phyloP scores from a whole-genome alignment of 2,113 vertebrate species.

The Anarhynchus alexandrinus region DNA sequence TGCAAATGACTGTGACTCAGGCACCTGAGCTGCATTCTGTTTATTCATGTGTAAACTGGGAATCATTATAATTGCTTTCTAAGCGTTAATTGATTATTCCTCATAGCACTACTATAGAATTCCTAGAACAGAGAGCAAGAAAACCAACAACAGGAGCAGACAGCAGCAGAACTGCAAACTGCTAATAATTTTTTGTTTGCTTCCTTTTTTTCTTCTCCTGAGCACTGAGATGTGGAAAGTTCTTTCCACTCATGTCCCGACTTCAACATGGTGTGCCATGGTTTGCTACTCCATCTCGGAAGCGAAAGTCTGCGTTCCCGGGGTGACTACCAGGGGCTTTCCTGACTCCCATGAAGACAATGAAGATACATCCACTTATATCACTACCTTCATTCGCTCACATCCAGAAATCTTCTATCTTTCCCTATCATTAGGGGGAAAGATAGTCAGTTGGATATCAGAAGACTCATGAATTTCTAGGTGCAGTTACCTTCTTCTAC shows the following conservation, averaged over 20 bases:
- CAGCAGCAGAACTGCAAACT: not conserved
- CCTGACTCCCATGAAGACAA: not conserved
- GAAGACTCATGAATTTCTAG: not conserved
- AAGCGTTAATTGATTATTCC: conserved; percentile 66
- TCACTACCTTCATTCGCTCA: not conserved
- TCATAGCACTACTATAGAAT: conserved; percentile 13
- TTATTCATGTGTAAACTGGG: conserved; percentile 62
- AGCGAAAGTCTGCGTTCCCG: not conserved
- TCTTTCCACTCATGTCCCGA: not conserved
- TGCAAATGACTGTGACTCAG: conserved; percentile 53
- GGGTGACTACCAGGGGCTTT: not conserved
- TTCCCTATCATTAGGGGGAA: not conserved
- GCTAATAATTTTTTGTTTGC: not conserved
- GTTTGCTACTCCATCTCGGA: not conserved
- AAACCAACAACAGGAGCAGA: conserved; percentile 23
- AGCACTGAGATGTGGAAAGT: not conserved
- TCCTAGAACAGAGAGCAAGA: conserved; percentile 28
- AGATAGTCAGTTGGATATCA: not conserved
- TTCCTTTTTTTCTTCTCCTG: not conserved
- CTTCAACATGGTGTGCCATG: not conserved
- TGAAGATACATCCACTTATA: not conserved
- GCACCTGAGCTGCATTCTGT: conserved; percentile 41
- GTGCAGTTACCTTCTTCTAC: not conserved
- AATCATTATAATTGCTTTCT: conserved; percentile 62
- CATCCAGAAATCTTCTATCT: not conserved